These are phyloP conservation scores for Rhinichthys klamathensis DNA, from an alignment of 2,113 vertebrate genomes.

Conservation along the genomic window DNA sequence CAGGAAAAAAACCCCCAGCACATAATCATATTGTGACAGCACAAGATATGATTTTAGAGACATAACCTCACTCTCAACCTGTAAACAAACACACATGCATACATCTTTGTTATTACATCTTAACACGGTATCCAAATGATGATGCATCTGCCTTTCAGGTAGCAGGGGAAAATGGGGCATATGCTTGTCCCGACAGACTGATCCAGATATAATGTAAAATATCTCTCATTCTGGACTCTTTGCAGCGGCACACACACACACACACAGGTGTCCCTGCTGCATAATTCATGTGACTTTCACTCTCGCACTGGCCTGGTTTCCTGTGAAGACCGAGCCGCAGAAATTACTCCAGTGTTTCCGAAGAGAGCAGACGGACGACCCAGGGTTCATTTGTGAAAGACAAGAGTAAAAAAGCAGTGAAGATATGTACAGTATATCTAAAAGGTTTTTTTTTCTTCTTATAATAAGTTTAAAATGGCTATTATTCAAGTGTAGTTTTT, in stretches of 20 bases:
- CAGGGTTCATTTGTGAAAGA: constrained; percentile 35
- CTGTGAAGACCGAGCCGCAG: constrained; percentile 47
- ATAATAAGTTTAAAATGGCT: not conserved
- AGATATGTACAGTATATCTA: not conserved
- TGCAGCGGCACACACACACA: constrained; percentile 57
- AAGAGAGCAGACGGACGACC: not conserved
- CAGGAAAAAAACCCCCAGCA: not conserved
- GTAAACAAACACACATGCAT: constrained; percentile 16
- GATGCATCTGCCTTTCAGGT: constrained; percentile 64
- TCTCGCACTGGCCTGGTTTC: constrained; percentile 66
- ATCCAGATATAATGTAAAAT: constrained; percentile 72
- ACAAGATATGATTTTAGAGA: constrained; percentile 25
- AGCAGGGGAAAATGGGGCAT: constrained; percentile 47
- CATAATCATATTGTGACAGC: constrained; percentile 34
- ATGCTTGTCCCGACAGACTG: constrained; percentile 67
- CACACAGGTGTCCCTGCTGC: constrained; percentile 67
- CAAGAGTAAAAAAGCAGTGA: not conserved
- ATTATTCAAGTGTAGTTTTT: constrained; percentile 30
- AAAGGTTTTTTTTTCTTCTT: not conserved
- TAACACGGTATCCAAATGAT: constrained; percentile 57
- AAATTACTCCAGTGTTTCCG: constrained; percentile 52
- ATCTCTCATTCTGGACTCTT: constrained; percentile 69
- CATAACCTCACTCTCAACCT: constrained; percentile 24
- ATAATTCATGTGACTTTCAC: constrained; percentile 72
- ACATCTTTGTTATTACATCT: constrained; percentile 45